Conservation (phyloP, 2,113 vertebrate species). For the Nettapus auritus region DNA sequence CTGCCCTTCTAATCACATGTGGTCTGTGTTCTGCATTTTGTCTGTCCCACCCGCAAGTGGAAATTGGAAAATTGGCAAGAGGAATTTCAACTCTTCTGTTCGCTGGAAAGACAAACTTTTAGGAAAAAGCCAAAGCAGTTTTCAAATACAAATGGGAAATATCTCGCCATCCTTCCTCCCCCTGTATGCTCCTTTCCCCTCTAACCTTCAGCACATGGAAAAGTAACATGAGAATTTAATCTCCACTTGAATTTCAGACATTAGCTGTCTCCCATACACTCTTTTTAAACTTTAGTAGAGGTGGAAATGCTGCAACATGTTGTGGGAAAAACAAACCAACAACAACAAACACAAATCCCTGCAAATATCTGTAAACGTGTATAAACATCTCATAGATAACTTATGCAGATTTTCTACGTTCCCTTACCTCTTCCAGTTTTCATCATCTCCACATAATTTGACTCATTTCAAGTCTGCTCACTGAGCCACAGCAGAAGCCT, state of each 20-base stretch:
- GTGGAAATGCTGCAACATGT: not conserved
- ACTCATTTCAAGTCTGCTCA: not conserved
- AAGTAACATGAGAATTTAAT: not conserved
- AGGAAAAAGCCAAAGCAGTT: not conserved
- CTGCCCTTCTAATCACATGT: not conserved
- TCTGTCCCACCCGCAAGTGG: not conserved
- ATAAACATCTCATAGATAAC: not conserved
- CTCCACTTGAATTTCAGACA: not conserved
- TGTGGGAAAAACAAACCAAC: not conserved
- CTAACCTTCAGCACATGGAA: not conserved
- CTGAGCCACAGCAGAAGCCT: not conserved
- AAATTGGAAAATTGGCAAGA: not conserved
- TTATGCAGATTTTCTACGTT: not conserved
- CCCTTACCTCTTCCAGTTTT: not conserved
- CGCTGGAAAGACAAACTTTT: not conserved
- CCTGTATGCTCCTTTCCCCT: not conserved
- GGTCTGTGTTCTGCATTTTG: not conserved
- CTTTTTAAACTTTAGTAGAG: not conserved
- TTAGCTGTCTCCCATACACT: not conserved
- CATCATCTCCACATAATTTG: not conserved
- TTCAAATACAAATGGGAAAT: not conserved
- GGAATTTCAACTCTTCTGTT: not conserved
- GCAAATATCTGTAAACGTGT: not conserved
- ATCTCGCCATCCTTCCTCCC: not conserved
- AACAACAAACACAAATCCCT: not conserved